Percentiles rank a stretch among this genome's conserved stretches.
Evolutionary conservation across 1,140 invertebrate species (phyloP).

Genomic region (Onthophagus taurus): DNA sequence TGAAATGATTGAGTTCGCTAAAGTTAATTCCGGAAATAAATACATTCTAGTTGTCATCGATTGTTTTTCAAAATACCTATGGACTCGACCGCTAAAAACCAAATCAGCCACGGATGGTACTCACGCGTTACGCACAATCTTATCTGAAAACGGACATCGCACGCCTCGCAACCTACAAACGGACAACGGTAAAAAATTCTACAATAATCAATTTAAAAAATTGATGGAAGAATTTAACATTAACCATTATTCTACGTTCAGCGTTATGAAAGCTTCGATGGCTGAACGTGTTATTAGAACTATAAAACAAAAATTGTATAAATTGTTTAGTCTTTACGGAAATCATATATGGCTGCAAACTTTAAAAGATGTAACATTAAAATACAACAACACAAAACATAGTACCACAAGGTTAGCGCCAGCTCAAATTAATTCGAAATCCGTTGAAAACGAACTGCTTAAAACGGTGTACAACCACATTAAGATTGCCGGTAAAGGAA

Average conservation of each 20-base stretch:
- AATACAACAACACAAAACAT: slow-evolving; percentile 18
- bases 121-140: no score
- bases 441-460: slow-evolving; percentile 9
- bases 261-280: slow-evolving; percentile 34
- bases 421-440: slow-evolving; percentile 5
- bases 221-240: slow-evolving; percentile 30
- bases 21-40: no score
- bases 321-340: slow-evolving; percentile 7
- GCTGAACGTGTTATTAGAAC: slow-evolving; percentile 38
- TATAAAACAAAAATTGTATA: slow-evolving; percentile 25
- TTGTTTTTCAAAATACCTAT: no score
- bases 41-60: no score
- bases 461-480: slow-evolving; percentile 10
- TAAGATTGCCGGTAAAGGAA: slow-evolving; percentile 5
- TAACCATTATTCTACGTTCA: slow-evolving; percentile 34
- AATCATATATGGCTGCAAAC: slow-evolving; percentile 9
- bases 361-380: slow-evolving; percentile 3
- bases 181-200: slow-evolving; percentile 34
- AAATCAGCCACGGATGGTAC: no score
- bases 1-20: no score
- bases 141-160: no score
- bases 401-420: slow-evolving; percentile 15
- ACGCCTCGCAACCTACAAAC: slow-evolving; percentile 24
- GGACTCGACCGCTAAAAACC: no score
- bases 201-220: slow-evolving; percentile 24